Evolutionary conservation across 2,888 invertebrate species (phyloP), one percentile per base, ranked within the genome.

Genomic region (Eristalis intricaria): DNA sequence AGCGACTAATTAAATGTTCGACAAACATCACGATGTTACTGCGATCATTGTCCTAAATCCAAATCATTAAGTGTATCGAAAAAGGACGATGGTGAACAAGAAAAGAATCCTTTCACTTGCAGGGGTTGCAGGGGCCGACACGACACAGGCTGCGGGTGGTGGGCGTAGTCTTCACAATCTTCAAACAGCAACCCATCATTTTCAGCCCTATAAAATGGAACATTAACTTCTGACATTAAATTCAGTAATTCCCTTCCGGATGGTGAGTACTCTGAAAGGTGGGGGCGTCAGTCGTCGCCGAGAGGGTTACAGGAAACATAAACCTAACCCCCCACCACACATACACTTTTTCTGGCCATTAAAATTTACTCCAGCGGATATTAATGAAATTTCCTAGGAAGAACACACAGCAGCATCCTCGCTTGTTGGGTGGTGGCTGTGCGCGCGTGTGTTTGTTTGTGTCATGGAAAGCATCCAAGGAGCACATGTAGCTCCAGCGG

Each of bases 191-290:
- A 87, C 80, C 79, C 79, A 87, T 80, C 87, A 87, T 87, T 84
- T 71, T 50, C 79, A 84, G 79, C 71, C 64, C 87, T 79, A 87
- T 84, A 84, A 87, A 87, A 87, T 73, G 87, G 84, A 75, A 87
- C 87, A 84, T 87, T 87, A 87, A 87, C 84, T 87, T 80, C 76
- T 79, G 84, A 76, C 75, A 84, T 84, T 60, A 87, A 80, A 87
- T 80, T 87, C 71, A 76, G 71, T 84, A 75, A 87, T 79, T 87
- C 75, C 64, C 79, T 79, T 75, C 71, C 63, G 83, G 66, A 65
- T 60, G 71, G 43, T 60, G 60, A 38, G 56, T 56, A 60, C 60
- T 60, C 13, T 15, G 60, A 15, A 26, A 23, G 60, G 60, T 19
- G 50, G 50, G 19, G 50, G n/a, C 7, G 50, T 8, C 19, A 19